Evolutionary conservation across 2,888 invertebrate species (phyloP), one percentile per base, ranked within the genome.

Genomic region (Calliopum simillimum): DNA sequence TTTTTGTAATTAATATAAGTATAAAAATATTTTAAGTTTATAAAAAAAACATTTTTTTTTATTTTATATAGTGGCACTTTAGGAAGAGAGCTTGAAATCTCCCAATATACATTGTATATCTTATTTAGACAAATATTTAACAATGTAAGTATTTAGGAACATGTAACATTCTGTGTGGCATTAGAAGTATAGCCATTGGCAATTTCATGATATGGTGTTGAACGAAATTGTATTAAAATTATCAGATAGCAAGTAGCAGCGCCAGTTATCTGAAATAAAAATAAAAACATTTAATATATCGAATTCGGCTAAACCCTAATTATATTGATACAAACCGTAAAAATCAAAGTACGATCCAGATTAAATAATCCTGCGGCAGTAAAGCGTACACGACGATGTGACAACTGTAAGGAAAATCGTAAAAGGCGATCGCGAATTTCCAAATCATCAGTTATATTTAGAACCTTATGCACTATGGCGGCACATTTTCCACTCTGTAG

Each of bases 231-330:
- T 25, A 86, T 78, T 0, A 87, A 76, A 56, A 87, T 85, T 11
- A 87, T 85, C 19, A 86, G 80, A 71, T 87, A 87, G 70, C 85
- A 86, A n/a, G 85, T 83, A 16, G 85, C 81, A 16, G 86, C 84
- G 6, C 85, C 85, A 55, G 82, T 79, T 46, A 86, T 84, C 87
- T 87, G 43, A 55, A 55, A 51, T 3, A n/a, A 49, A 64, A 49
- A 16, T 6, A 62, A n/a, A 44, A 21, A 53, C 4, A 65, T 13
- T 65, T 1, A 8, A 55, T 6, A 14, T 53, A 44, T 14, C 13
- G 14, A 21, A 47, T 14, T 51, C 19, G 3, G 8, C 51, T 44
- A 4, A n/a, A n/a, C n/a, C 49, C 49, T 12, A 23, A 16, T 16
- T 6, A 12, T 16, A n/a, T 12, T 4, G 44, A 41, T 21, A 69